Evolutionary conservation across 2,888 invertebrate species (phyloP).

Genomic region (Troides helena): DNA sequence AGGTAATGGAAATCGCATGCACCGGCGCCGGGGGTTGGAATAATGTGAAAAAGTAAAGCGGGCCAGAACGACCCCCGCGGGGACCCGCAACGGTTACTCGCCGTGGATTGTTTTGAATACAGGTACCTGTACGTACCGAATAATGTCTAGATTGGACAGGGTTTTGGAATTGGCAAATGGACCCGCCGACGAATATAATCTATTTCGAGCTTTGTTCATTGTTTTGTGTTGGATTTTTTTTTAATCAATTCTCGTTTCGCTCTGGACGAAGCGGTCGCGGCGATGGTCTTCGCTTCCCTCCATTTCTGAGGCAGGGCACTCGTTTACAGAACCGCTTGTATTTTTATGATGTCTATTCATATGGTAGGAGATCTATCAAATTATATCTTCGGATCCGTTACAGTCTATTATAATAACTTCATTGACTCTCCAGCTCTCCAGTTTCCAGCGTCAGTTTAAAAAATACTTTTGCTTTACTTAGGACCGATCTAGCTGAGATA

Average conservation of each 20-base stretch:
- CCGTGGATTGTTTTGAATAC: slow-evolving; percentile 76
- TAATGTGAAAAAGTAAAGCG: slow-evolving; percentile 58
- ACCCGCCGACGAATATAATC: slow-evolving; percentile 38
- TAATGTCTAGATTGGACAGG: slow-evolving; percentile 39
- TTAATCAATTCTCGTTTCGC: background rate
- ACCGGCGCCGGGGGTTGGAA: slow-evolving; percentile 33
- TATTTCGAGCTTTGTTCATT: background rate
- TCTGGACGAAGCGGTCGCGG: too few species aligned
- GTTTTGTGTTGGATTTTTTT: background rate
- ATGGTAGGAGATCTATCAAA: too few species aligned
- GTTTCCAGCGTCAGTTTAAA: too few species aligned
- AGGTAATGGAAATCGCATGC: slow-evolving; percentile 66
- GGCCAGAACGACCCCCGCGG: slow-evolving; percentile 68
- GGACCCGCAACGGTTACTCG: slow-evolving; percentile 72
- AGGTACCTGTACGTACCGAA: slow-evolving; percentile 27
- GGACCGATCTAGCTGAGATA: background rate
- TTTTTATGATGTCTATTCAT: too few species aligned
- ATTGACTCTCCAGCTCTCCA: too few species aligned
- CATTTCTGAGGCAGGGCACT: too few species aligned
- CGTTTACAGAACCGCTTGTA: too few species aligned
- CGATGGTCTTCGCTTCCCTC: too few species aligned
- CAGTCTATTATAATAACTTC: too few species aligned
- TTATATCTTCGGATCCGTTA: too few species aligned
- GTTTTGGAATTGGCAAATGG: slow-evolving; percentile 38
- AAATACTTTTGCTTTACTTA: background rate